Base-by-base conservation (phyloP, 2,113 vertebrate genomes). In the Penelope pileata region DNA sequence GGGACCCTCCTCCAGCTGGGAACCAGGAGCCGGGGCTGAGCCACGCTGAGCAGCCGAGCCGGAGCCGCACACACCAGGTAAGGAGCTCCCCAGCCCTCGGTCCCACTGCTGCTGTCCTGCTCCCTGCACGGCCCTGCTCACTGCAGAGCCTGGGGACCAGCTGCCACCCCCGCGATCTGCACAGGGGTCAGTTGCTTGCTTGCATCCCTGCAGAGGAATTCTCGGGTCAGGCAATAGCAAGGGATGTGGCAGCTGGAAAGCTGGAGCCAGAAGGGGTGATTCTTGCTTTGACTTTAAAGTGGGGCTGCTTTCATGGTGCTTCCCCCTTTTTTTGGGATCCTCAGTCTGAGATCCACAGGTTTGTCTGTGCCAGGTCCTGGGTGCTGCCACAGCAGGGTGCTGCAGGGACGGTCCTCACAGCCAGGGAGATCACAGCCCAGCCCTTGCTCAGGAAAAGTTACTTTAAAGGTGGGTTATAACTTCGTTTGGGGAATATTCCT, bases 1-100 rank as follows among this genome's bases (percentile, higher is more conserved):
- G 53, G 72, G 90, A 95, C 59, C 91, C 94, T 97, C 96, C 97
- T 97, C 95, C 95, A 15, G 17, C 58, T 50, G 34, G 16, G 74
- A 81, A 50, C 4, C 38, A 74, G 63, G 70, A 66, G 79, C 36
- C 86, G 81, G 91, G 68, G 51, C 88, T 94, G 78, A 56, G 6
- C 90, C 43, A 79, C 9, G 64, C 62, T 1, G 26, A 66, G 85
- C 90, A 80, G 88, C 82, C 81, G 92, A 54, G 72, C 48, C 19
- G 60, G 85, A 75, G 78, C 50, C 77, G 69, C 77, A 91, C 78
- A 83, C 8, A 0, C 45, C 83, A 96, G 97, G 96, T 97, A 96
- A 94, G 94, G 76, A 76, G 9, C 56, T 7, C 27, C 8, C 9
- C 74, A 26, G 7, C 56, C 54, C 47, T 26, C 32, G 3, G 0